phyloP scores from a whole-genome alignment of 2,113 vertebrate species.

The Stigmatopora nigra region DNA sequence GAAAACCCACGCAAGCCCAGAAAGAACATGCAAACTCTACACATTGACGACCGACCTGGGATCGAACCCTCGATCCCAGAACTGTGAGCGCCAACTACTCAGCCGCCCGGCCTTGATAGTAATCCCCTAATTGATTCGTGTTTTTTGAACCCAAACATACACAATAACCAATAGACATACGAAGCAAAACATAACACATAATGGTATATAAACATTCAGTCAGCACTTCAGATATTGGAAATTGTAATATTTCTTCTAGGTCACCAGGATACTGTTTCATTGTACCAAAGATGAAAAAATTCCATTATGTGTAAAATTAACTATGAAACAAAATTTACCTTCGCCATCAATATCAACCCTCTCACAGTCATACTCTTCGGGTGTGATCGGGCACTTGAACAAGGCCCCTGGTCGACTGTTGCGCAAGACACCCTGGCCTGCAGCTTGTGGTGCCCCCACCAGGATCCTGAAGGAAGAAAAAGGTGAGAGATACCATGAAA shows the following conservation, averaged over 20 bases:
- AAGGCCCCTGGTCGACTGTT: conserved; percentile 81
- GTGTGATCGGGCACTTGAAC: conserved; percentile 84
- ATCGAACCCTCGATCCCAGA: no score
- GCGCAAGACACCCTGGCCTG: conserved; percentile 67
- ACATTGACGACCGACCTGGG: no score
- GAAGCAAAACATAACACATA: no score
- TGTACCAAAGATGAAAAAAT: neutral
- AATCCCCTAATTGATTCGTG: no score
- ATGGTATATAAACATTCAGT: no score
- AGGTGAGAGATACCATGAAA: neutral
- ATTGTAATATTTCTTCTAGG: neutral
- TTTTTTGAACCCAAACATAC: no score
- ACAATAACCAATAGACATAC: no score
- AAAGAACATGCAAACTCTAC: no score
- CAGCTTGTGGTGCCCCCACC: conserved; percentile 83
- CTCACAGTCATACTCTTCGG: conserved; percentile 78
- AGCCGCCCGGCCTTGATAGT: no score
- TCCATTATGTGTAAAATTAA: neutral
- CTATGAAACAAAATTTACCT: conserved; percentile 57
- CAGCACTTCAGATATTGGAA: no score
- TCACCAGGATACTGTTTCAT: neutral
- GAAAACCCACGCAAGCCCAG: no score
- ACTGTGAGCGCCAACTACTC: no score
- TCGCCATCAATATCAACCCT: conserved; percentile 82
- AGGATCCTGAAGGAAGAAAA: conserved; percentile 72